Evolutionary conservation across 2,113 vertebrate species (phyloP).

Genomic region (Chaenogobius annularis): DNA sequence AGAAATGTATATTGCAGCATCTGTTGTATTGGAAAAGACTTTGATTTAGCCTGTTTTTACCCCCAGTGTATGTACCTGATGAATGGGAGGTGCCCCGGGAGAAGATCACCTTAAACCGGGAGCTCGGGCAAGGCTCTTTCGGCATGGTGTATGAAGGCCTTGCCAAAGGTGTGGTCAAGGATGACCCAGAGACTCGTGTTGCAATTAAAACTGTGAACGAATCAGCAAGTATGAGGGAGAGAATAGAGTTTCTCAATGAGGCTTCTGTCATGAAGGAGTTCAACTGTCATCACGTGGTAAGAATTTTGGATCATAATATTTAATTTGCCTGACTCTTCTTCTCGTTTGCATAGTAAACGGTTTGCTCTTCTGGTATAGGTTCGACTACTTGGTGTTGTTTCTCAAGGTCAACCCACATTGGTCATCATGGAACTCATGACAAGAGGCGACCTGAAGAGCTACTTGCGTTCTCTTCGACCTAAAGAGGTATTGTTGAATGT

Average conservation of each 20-base stretch:
- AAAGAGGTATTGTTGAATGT: slow-evolving; percentile 78
- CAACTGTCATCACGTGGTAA: slow-evolving; percentile 97
- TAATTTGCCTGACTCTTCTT: neutral
- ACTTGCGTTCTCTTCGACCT: slow-evolving; percentile 90
- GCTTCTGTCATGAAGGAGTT: slow-evolving; percentile 99
- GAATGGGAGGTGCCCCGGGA: slow-evolving; percentile 97
- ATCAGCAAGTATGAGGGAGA: slow-evolving; percentile 93
- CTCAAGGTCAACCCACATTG: slow-evolving; percentile 95
- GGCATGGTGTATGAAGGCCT: slow-evolving; percentile 99
- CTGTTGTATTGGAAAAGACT: neutral
- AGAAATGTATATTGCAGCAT: neutral
- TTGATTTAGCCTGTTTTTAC: neutral
- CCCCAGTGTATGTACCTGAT: slow-evolving; percentile 92
- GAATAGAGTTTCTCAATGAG: slow-evolving; percentile 97
- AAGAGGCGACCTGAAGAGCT: slow-evolving; percentile 94
- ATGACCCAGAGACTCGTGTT: slow-evolving; percentile 89
- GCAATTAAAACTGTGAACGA: slow-evolving; percentile 98
- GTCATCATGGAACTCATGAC: slow-evolving; percentile 99
- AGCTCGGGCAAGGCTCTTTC: slow-evolving; percentile 96
- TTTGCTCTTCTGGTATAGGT: slow-evolving; percentile 77
- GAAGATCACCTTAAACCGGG: slow-evolving; percentile 91
- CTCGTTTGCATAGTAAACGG: neutral
- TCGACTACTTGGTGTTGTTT: slow-evolving; percentile 93
- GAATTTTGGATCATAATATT: neutral
- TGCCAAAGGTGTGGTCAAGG: slow-evolving; percentile 95